These are phyloP conservation scores for Schizothorax lantsangensis DNA, from an alignment of 2,797 vertebrate species.

Conservation along the genomic window DNA sequence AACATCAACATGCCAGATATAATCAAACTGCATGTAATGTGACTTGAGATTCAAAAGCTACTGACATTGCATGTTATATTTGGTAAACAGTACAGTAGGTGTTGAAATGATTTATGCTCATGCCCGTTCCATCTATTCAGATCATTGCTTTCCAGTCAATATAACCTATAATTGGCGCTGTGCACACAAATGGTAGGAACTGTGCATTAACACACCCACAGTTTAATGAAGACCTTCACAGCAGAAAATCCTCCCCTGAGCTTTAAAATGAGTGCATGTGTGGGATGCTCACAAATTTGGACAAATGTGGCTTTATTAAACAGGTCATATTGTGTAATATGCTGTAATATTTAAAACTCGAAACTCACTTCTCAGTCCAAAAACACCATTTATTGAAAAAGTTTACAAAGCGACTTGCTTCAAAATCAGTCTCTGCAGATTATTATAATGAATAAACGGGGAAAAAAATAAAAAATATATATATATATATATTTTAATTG, in stretches of 20 bases:
- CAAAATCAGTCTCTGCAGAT: not conserved
- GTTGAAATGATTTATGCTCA: slow-evolving; percentile 17
- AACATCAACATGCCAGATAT: not conserved
- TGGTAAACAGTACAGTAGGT: slow-evolving; percentile 14
- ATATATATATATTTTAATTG: no score
- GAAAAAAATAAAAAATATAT: no score
- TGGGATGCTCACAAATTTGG: slow-evolving; percentile 21
- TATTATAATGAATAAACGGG: not conserved
- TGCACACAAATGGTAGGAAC: slow-evolving; percentile 29
- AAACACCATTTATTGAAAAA: not conserved
- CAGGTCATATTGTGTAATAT: slow-evolving; percentile 7
- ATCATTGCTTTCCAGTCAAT: slow-evolving; percentile 12
- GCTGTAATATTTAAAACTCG: not conserved
- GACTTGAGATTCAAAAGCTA: not conserved
- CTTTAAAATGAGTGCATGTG: slow-evolving; percentile 36
- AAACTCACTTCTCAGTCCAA: not conserved
- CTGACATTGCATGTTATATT: slow-evolving; percentile 2
- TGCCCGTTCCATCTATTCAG: slow-evolving; percentile 15
- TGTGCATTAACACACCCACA: slow-evolving; percentile 29
- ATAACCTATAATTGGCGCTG: slow-evolving; percentile 22
- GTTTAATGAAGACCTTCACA: slow-evolving; percentile 20
- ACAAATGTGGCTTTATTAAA: not conserved
- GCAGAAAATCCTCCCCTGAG: not conserved
- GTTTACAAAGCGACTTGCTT: not conserved
- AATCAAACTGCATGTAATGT: not conserved